A percentile compares a stretch with the other conserved stretches of the same genome.
These are phyloP conservation scores for Monomorium pharaonis DNA, from an alignment of 1,140 invertebrate genomes.

Conservation along the genomic window DNA sequence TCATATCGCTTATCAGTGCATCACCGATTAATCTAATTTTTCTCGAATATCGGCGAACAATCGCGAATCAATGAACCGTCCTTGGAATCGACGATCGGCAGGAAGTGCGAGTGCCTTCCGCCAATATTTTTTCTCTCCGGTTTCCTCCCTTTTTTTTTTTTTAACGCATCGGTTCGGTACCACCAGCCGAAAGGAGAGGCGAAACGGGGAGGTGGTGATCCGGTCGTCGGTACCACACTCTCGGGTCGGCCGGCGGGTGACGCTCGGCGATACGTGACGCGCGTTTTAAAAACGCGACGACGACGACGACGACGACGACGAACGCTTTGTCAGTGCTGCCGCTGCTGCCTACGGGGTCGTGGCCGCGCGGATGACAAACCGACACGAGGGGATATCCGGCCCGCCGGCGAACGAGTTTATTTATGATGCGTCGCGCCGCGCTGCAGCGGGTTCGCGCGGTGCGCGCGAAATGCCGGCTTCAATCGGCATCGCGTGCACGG, in stretches of 20 bases:
- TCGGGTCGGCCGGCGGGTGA: not conserved
- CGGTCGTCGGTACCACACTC: not conserved
- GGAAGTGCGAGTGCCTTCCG: constrained; percentile 20
- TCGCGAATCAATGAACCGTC: constrained; percentile 56
- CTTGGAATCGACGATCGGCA: not conserved
- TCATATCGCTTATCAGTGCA: not conserved
- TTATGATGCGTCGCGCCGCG: constrained; percentile 65
- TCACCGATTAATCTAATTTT: not conserved
- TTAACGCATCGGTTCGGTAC: not conserved
- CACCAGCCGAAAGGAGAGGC: not conserved
- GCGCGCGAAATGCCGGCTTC: constrained; percentile 60
- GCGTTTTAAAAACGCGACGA: constrained; percentile 58
- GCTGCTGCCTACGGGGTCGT: constrained; percentile 39
- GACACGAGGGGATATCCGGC: constrained; percentile 68
- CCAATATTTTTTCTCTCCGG: constrained; percentile 43
- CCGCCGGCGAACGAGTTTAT: constrained; percentile 71
- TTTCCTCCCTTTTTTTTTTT: not conserved
- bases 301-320: too few species aligned
- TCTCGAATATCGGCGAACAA: constrained; percentile 15
- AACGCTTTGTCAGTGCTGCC: constrained; percentile 64
- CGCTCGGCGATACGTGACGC: constrained; percentile 47
- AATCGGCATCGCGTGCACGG: constrained; percentile 63
- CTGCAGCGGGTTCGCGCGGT: constrained; percentile 65
- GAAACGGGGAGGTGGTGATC: not conserved
- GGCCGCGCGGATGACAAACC: constrained; percentile 67